Evolutionary conservation across 1,140 invertebrate genomes (phyloP).

Genomic region (Mactra quadrangularis): DNA sequence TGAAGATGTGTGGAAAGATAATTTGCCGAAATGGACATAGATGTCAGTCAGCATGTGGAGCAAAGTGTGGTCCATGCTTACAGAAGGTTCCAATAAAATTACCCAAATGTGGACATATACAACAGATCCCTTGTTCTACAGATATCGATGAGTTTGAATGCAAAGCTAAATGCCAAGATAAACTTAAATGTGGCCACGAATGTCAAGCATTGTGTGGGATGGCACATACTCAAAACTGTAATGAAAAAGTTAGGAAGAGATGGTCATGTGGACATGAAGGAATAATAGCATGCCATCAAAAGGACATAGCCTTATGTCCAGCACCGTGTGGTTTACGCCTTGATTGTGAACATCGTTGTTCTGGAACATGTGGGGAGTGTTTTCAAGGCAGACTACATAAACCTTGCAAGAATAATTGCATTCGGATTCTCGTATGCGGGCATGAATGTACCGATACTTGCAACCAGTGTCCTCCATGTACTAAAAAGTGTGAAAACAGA

Average conservation of each 20-base stretch:
- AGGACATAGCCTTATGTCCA: slow-evolving; percentile 66
- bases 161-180: slow-evolving; percentile 59
- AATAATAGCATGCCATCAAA: slow-evolving; percentile 69
- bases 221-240: slow-evolving; percentile 84
- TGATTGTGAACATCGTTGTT: slow-evolving; percentile 73
- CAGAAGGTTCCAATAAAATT: slow-evolving; percentile 62
- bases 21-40: slow-evolving; percentile 67
- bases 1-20: slow-evolving; percentile 76
- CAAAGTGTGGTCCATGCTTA: slow-evolving; percentile 74
- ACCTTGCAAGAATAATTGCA: slow-evolving; percentile 77
- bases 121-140: slow-evolving; percentile 63
- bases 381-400: slow-evolving; percentile 87
- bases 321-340: slow-evolving; percentile 59
- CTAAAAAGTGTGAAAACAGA: slow-evolving; percentile 85
- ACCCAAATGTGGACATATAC: slow-evolving; percentile 63
- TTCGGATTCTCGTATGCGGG: slow-evolving; percentile 81
- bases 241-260: slow-evolving; percentile 53
- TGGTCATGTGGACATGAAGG: slow-evolving; percentile 81
- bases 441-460: slow-evolving; percentile 79
- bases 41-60: slow-evolving; percentile 71
- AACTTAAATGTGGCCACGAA: slow-evolving; percentile 85
- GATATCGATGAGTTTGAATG: slow-evolving; percentile 56
- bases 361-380: slow-evolving; percentile 83
- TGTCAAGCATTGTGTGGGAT: slow-evolving; percentile 87
- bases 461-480: slow-evolving; percentile 87